Percentiles rank a stretch among this genome's conserved stretches.
Conservation (phyloP, 1,140 invertebrate genomes). For the Leptinotarsa lineolata region DNA sequence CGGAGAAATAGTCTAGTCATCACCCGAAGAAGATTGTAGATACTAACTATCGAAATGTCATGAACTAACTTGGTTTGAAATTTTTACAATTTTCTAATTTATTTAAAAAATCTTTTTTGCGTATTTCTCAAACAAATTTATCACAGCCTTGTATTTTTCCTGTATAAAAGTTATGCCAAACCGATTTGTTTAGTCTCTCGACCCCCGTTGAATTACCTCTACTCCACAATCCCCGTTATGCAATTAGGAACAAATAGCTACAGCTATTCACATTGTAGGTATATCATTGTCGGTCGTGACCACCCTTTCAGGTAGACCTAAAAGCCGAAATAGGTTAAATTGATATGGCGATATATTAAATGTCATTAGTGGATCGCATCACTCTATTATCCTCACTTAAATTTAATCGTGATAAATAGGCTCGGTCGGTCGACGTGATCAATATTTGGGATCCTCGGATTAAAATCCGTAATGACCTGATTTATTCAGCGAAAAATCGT, state of each 20-base stretch:
- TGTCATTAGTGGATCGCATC: slow-evolving; percentile 1
- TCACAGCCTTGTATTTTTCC: too few species aligned
- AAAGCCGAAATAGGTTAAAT: background rate
- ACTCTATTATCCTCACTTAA: background rate
- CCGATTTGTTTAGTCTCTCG: too few species aligned
- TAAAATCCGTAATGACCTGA: background rate
- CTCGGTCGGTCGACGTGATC: background rate
- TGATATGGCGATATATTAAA: slow-evolving; percentile 6
- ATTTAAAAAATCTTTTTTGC: too few species aligned
- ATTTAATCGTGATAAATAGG: background rate
- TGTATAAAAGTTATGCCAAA: too few species aligned
- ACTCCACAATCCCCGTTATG: background rate
- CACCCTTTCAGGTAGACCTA: background rate
- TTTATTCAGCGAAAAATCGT: background rate
- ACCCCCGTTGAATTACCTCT: too few species aligned
- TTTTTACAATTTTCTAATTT: too few species aligned
- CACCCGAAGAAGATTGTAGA: too few species aligned
- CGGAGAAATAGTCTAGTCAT: too few species aligned
- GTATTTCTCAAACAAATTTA: too few species aligned
- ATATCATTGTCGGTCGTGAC: background rate
- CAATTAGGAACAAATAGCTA: background rate
- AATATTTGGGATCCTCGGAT: background rate
- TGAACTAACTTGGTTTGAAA: too few species aligned
- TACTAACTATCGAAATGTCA: too few species aligned
- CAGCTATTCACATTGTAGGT: background rate